Evolutionary conservation across 2,888 invertebrate genomes (phyloP).

Genomic region (Epistrophella euchroma): DNA sequence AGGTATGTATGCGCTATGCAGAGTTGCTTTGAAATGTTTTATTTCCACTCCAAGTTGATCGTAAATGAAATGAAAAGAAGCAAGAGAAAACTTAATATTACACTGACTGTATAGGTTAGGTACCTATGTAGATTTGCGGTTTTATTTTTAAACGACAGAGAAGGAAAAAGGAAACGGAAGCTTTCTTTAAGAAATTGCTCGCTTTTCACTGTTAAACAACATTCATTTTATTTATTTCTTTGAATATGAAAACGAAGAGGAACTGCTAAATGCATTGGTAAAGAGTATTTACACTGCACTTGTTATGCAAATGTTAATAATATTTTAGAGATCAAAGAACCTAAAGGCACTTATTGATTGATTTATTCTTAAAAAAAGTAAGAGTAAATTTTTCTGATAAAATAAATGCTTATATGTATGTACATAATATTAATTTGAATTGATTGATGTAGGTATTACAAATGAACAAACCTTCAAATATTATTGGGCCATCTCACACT

Average conservation of each 20-base stretch:
- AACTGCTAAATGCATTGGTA: neutral
- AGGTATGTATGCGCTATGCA: conserved; percentile 11
- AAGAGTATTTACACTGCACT: conserved; percentile 55
- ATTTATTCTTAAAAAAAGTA: neutral
- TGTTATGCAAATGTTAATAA: conserved; percentile 35
- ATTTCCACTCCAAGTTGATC: conserved; percentile 53
- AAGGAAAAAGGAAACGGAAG: neutral
- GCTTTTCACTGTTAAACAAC: conserved; percentile 11
- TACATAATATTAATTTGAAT: neutral
- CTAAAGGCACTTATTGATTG: neutral
- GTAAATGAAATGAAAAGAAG: conserved; percentile 67
- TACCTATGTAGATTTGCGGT: conserved; percentile 45
- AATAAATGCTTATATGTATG: too few species aligned
- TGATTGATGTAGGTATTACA: too few species aligned
- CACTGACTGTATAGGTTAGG: neutral
- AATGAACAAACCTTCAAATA: too few species aligned
- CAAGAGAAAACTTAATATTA: conserved; percentile 50
- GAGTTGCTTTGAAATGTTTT: conserved; percentile 30
- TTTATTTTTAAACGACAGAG: conserved; percentile 38
- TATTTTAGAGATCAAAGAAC: neutral
- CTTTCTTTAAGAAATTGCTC: neutral
- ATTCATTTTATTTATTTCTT: conserved; percentile 47
- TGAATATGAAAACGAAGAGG: neutral
- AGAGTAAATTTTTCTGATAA: neutral
- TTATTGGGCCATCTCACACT: too few species aligned